Conservation (phyloP, 92 coral and sea anemone genomes). For the Phenganax subtilis region DNA sequence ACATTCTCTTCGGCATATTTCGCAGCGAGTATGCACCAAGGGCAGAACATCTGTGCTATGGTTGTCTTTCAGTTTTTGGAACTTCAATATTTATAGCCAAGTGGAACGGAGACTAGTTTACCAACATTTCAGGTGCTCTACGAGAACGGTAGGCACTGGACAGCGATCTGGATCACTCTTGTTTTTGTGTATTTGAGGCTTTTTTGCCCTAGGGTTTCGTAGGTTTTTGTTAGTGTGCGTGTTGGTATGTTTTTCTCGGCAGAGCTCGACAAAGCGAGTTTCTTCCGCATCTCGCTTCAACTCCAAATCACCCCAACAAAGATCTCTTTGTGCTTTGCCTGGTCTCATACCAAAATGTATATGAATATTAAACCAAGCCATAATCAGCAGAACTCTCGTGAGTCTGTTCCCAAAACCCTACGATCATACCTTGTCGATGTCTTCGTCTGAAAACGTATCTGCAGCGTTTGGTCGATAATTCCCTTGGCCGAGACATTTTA, state of each 20-base stretch:
- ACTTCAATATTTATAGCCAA: conserved; percentile 51
- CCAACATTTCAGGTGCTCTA: conserved; percentile 43
- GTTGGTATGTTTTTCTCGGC: conserved; percentile 51
- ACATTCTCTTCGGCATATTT: conserved; percentile 49
- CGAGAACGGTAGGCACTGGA: conserved; percentile 56
- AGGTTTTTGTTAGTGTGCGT: conserved; percentile 55
- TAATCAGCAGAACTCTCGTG: conserved; percentile 48
- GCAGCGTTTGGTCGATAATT: conserved; percentile 56
- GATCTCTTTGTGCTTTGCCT: conserved; percentile 55
- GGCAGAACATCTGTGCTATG: conserved; percentile 47
- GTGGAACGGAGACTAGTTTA: conserved; percentile 49
- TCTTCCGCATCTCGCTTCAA: conserved; percentile 47
- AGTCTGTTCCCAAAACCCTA: conserved; percentile 42
- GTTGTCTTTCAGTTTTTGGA: conserved; percentile 38
- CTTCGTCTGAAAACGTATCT: conserved; percentile 59
- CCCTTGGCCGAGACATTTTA: conserved; percentile 54
- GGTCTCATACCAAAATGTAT: conserved; percentile 54
- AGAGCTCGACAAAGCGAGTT: conserved; percentile 42
- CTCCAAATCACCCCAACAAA: conserved; percentile 56
- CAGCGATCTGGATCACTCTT: conserved; percentile 51
- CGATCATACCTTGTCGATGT: conserved; percentile 45
- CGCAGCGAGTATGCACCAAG: conserved; percentile 54
- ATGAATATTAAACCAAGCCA: conserved; percentile 51
- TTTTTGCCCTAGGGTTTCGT: conserved; percentile 38
- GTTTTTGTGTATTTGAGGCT: conserved; percentile 50